Evolutionary conservation across 2,113 vertebrate genomes (phyloP).

Genomic region (Leiothrix lutea): DNA sequence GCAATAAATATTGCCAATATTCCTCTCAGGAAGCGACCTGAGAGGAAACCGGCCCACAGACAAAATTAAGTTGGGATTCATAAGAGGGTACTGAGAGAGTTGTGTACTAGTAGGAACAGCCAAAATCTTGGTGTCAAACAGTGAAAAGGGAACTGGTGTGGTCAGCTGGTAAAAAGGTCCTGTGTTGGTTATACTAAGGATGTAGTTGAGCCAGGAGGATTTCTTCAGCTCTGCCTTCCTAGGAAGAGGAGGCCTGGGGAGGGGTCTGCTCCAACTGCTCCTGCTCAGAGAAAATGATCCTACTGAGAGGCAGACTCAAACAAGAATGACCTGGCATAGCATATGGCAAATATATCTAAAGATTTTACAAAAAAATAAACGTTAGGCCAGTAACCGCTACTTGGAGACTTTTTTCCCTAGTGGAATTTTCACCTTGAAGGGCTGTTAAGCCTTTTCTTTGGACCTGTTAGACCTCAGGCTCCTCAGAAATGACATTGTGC

Average conservation of each 20-base stretch:
- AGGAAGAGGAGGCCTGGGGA: not conserved
- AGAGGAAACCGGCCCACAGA: not conserved
- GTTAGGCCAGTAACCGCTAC: not conserved
- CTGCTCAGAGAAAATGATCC: not conserved
- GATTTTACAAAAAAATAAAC: not conserved
- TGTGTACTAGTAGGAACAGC: not conserved
- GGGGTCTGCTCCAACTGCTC: not conserved
- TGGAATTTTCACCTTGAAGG: not conserved
- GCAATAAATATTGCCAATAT: too few relatives aligned
- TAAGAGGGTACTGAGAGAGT: not conserved
- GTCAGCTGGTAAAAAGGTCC: not conserved
- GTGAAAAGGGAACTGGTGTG: not conserved
- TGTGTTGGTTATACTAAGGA: not conserved
- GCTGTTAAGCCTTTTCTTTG: not conserved
- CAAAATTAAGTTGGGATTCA: not conserved
- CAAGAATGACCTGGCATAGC: not conserved
- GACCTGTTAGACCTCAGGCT: not conserved
- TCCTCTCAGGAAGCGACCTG: too few relatives aligned
- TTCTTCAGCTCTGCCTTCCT: not conserved
- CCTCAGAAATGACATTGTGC: not conserved
- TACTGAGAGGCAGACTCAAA: not conserved
- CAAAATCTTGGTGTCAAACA: not conserved
- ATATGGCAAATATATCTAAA: not conserved
- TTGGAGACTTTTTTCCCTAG: not conserved
- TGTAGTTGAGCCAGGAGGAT: not conserved